Evolutionary conservation across 2,888 invertebrate species (phyloP), one percentile per base, ranked within the genome.

Genomic region (Philhelius pedissequus): DNA sequence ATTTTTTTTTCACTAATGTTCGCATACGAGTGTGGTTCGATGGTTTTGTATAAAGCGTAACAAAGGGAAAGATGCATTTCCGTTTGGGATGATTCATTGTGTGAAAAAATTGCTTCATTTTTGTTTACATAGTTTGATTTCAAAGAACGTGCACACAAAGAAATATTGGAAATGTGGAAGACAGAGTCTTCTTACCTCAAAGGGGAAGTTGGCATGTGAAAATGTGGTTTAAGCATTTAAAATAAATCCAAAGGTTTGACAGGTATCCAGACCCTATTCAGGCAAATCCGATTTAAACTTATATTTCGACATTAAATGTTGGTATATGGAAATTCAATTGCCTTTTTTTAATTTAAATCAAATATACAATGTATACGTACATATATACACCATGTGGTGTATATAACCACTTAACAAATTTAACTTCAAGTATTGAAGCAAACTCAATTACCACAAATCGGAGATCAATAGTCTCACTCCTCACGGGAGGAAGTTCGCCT

Each of bases 31-130:
- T 40, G 0, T 40, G 30, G 25, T 45, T 18, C 30, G n/a, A 43
- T 62, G 27, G 9, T 27, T 32, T 0, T 0, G 18, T 0, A 27
- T 18, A 11, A 13, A 27, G 50, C 15, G 2, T 75, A 43, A 45
- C 56, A 66, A 56, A 58, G 64, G n/a, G 45, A 48, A 48, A 30
- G 50, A 52, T 52, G 69, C 52, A 52, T 25, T 69, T 76, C 76
- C 76, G 76, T 69, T 76, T 15, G n/a, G 43, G 40, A 76, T 60
- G 69, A 76, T 52, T 69, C 76, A 58, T 76, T 60, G 58, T 48
- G 20, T 32, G 22, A 64, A 27, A 20, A 22, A 32, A 48, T 48
- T 48, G 4, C 9, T 60, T n/a, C 60, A n/a, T 15, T 40, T 60
- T 15, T 25, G 38, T 40, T 60, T 60, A 22, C 60, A 40, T 15